These are phyloP conservation scores for Arenicola marina DNA, from an alignment of 2,888 invertebrate species.

Conservation along the genomic window DNA sequence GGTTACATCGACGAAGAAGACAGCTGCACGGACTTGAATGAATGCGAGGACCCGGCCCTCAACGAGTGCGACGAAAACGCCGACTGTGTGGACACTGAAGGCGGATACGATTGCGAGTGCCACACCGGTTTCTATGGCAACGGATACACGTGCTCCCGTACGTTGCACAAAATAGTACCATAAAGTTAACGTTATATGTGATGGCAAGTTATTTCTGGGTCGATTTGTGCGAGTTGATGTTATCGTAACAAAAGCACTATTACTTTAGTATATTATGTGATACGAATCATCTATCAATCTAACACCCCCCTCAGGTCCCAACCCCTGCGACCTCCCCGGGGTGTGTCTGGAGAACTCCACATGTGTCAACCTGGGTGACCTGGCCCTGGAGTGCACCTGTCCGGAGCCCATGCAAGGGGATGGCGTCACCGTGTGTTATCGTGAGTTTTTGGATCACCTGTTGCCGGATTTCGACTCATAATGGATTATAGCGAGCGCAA, in stretches of 20 bases:
- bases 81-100: slow-evolving; percentile 7
- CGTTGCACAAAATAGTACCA: neutral
- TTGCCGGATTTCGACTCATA: too few relatives aligned
- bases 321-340: slow-evolving; percentile 21
- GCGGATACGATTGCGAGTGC: slow-evolving; percentile 10
- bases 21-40: slow-evolving; percentile 10
- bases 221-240: neutral
- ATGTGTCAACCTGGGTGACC: slow-evolving; percentile 7
- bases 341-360: slow-evolving; percentile 14
- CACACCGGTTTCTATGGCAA: slow-evolving; percentile 9
- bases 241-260: neutral
- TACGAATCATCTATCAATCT: too few relatives aligned
- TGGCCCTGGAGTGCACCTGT: slow-evolving; percentile 4
- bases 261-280: neutral
- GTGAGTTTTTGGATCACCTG: too few relatives aligned
- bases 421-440: slow-evolving; percentile 7
- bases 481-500: too few relatives aligned
- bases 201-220: neutral
- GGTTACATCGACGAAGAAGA: slow-evolving; percentile 37
- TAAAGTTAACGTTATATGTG: neutral
- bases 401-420: slow-evolving; percentile 7
- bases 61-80: slow-evolving; percentile 7
- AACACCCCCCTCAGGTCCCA: slow-evolving; percentile 15
- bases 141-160: slow-evolving; percentile 7
- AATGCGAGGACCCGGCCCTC: slow-evolving; percentile 1